Percentiles rank a stretch among this genome's conserved stretches.
These are phyloP conservation scores for Cheirogaleus major DNA, from an alignment of 2,797 vertebrate species.

Conservation along the genomic window DNA sequence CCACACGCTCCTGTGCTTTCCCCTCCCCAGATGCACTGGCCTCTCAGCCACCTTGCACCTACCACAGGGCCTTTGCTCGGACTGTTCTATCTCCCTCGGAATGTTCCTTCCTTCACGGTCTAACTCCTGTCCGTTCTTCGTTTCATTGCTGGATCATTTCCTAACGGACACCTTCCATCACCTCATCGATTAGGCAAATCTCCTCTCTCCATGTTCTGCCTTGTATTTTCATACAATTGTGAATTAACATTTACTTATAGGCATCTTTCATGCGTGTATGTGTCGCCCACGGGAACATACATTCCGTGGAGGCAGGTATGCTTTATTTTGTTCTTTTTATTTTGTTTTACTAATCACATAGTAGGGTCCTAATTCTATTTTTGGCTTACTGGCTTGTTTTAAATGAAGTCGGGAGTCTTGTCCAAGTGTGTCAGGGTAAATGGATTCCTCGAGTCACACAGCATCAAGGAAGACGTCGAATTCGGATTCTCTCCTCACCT, in stretches of 20 bases:
- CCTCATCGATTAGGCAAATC: not conserved
- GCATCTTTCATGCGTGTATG: not conserved
- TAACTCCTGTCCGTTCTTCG: not conserved
- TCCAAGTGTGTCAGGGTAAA: accelerated
- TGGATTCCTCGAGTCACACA: not conserved
- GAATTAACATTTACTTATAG: not conserved
- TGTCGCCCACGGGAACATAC: not conserved
- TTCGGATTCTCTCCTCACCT: too few relatives aligned
- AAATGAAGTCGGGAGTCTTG: not conserved
- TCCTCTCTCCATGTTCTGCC: not conserved
- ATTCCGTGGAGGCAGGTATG: not conserved
- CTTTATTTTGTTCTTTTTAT: not conserved
- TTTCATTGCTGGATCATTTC: not conserved
- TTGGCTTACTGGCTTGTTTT: not conserved
- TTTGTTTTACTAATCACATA: too few relatives aligned
- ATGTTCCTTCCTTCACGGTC: not conserved
- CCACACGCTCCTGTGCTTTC: not conserved
- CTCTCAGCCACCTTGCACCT: not conserved
- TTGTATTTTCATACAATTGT: not conserved
- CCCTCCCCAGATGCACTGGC: not conserved
- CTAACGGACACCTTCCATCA: not conserved
- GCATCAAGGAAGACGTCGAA: not conserved
- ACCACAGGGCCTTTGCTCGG: not conserved
- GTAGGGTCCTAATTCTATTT: not conserved
- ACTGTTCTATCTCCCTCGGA: too few relatives aligned